Conservation (phyloP, 2,797 vertebrate genomes). For the Valencia hispanica region DNA sequence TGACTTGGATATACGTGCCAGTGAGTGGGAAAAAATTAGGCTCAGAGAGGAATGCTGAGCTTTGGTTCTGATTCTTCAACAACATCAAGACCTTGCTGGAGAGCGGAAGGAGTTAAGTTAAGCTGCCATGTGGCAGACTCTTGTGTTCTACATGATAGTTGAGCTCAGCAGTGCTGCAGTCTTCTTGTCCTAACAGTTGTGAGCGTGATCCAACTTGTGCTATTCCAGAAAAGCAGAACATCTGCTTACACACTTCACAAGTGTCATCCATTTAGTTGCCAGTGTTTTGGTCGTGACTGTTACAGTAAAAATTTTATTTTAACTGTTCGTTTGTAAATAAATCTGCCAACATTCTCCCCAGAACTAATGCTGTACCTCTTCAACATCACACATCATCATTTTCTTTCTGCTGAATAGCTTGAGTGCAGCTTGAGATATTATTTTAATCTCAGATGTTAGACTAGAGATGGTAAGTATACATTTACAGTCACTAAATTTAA, state of each 20-base stretch:
- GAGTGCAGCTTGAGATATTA: neutral
- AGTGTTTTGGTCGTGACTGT: neutral
- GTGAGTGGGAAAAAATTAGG: constrained; percentile 1
- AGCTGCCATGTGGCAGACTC: constrained; percentile 35
- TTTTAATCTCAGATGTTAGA: neutral
- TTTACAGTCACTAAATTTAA: neutral
- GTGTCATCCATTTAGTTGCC: constrained; percentile 17
- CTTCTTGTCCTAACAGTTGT: constrained; percentile 38
- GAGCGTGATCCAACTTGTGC: constrained; percentile 51
- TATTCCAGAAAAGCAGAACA: constrained; percentile 52
- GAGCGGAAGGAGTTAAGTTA: constrained; percentile 17
- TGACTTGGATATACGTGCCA: constrained; percentile 6
- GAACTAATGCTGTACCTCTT: neutral
- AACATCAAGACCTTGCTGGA: neutral
- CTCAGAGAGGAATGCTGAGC: neutral
- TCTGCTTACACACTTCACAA: constrained; percentile 43
- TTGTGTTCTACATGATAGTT: constrained; percentile 20
- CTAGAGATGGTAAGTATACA: neutral
- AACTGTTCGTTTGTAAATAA: neutral
- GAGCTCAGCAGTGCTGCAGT: constrained; percentile 20
- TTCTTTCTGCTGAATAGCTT: neutral
- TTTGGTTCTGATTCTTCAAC: neutral
- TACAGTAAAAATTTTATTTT: neutral
- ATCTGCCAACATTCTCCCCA: neutral
- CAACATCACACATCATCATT: neutral